phyloP scores from a whole-genome alignment of 2,113 vertebrate species.

The Phrynosoma blainvillii region DNA sequence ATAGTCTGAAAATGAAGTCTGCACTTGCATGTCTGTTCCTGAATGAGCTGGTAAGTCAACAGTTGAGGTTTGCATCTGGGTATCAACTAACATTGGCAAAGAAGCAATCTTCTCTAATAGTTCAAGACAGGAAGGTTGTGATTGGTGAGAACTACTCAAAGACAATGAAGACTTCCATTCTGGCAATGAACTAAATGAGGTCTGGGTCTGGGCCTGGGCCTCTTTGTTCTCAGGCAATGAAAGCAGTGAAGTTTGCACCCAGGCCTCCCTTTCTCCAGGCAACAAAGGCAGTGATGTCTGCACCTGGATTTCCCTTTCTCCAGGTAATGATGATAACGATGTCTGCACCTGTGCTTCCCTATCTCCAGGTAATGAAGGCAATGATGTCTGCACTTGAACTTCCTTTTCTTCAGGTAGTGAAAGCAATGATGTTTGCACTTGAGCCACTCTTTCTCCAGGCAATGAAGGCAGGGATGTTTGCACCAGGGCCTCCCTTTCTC shows the following conservation, averaged over 20 bases:
- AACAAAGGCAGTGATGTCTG: neutral
- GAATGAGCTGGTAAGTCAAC: neutral
- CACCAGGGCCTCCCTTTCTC: neutral
- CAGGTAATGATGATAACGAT: neutral
- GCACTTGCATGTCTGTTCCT: conserved; percentile 6
- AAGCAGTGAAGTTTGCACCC: too few relatives aligned
- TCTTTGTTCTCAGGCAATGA: too few relatives aligned
- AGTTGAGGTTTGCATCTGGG: conserved; percentile 23
- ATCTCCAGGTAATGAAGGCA: neutral
- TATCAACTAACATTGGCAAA: neutral
- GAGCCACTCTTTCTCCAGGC: neutral
- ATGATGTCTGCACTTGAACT: conserved; percentile 5
- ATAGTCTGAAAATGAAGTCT: conserved; percentile 32
- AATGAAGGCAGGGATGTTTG: conserved; percentile 9
- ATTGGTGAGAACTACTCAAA: neutral
- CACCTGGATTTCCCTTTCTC: neutral
- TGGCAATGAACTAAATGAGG: neutral
- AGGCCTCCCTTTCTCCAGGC: too few relatives aligned
- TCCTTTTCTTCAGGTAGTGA: neutral
- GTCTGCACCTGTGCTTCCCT: neutral
- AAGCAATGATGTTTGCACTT: conserved; percentile 16
- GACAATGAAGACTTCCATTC: neutral
- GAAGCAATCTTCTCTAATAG: conserved; percentile 7
- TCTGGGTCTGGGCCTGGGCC: neutral
- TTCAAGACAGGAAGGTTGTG: neutral